Base-by-base conservation (phyloP, 2,888 invertebrate species). In the Dolichopus griseipennis region DNA sequence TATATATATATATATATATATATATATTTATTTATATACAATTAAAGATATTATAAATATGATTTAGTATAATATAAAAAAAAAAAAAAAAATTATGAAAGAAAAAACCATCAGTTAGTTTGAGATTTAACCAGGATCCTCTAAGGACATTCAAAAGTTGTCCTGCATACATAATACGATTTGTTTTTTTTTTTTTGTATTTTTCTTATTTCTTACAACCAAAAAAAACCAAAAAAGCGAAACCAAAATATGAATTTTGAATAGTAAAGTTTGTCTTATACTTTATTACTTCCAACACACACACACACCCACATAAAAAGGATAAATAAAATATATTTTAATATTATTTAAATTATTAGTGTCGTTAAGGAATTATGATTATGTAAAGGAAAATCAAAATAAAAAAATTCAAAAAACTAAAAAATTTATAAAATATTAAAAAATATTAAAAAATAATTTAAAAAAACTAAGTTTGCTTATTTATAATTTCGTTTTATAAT, bases 51-150 rank as follows among this genome's bases (percentile, higher is more conserved):
- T n/a, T n/a, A n/a, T 27, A 5, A 27, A 27, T 27, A 27, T 27
- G 27, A 27, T 27, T 27, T 27, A 27, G 5, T 27, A 5, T 27
- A 27, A 27, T 4, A 27, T 27, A 7, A 12, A 41, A 41, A 41
- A 41, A 12, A 41, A 41, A 41, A 41, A 41, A n/a, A n/a, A n/a
- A n/a, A n/a, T n/a, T n/a, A n/a, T n/a, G n/a, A n/a, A n/a, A n/a
- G n/a, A n/a, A n/a, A 52, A 52, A 52, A 52, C n/a, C 52, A 52
- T 52, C 52, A 52, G 52, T n/a, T 52, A 52, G 52, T 52, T 52
- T 52, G 52, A 52, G 52, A 52, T 52, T 52, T 52, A 52, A 18
- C 52, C 8, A 52, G n/a, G 12, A 52, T 18, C 18, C 52, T 52
- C 52, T 15, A 52, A 52, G 52, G 52, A 52, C 52, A 52, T 52